Base-by-base conservation (phyloP, 2,113 vertebrate species). In the Egretta garzetta region DNA sequence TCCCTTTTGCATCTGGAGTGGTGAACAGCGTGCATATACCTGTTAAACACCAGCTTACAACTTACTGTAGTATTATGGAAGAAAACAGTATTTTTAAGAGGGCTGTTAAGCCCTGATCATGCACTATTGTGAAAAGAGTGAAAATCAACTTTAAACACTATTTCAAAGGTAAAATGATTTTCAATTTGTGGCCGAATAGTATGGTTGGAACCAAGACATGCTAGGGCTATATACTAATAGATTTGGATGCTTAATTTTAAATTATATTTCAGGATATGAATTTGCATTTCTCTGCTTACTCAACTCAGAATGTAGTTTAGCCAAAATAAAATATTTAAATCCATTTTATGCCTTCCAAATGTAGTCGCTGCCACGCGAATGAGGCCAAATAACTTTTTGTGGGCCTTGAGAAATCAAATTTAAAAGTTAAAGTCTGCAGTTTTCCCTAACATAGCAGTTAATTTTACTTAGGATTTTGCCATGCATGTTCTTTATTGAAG, bases 101-200 rank as follows among this genome's bases (percentile, higher is more conserved):
- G n/a, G 24, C 3, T 0, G 0, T 49, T 77, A 64, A 77, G 32
- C 13, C 11, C 24, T 63, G 28, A 41, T 60, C 3, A 6, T 19
- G 6, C 7, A 13, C 7, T 93, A 0, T 30, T 60, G 43, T 68
- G 58, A 45, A 60, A 63, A 75, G 24, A 56, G 7, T 52, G 37
- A 50, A 72, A 92, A 64, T 55, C 18, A 72, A 45, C 9, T 52
- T 71, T 45, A 55, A 62, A 14, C 10, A 19, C 5, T 64, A 4
- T 60, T 82, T 86, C 39, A 30, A 47, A 68, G 28, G 14, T 63
- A 47, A 82, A 77, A 33, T 52, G 24, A 6, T 35, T 49, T 49
- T 70, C 8, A 35, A 12, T 39, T 23, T 58, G 24, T 72, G 66
- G 33, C 19, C 45, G 19, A 67, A 26, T 58, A 63, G 37, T n/a